Percentiles rank a stretch among this genome's conserved stretches.
phyloP scores from a whole-genome alignment of 1,140 invertebrate genomes.

The Cyphomyrmex costatus region DNA sequence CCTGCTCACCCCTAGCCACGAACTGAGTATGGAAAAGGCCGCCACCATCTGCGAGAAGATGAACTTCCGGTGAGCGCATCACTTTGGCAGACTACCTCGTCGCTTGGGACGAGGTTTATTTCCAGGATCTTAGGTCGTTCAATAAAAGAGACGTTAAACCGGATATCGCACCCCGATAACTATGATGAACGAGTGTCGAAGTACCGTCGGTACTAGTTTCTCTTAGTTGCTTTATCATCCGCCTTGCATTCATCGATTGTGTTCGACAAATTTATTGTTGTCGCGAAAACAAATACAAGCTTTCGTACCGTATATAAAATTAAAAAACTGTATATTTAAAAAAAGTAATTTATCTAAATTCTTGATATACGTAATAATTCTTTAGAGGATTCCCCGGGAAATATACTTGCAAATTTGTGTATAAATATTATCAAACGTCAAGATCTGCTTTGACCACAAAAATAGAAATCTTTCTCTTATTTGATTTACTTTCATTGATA shows the following conservation, averaged over 20 bases:
- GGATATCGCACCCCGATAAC: conserved; percentile 6
- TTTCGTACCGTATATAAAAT: not conserved
- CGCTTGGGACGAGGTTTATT: conserved; percentile 14
- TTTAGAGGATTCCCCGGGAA: not conserved
- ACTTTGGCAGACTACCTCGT: conserved; percentile 14
- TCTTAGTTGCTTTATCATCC: conserved; percentile 30
- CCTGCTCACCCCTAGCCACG: conserved; percentile 93
- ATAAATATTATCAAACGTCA: not conserved
- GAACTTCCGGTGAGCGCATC: conserved; percentile 88
- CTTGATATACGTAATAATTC: not conserved
- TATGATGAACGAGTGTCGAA: conserved; percentile 34
- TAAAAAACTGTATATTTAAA: not conserved
- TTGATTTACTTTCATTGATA: no score
- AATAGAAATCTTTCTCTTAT: no score
- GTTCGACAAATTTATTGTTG: not conserved
- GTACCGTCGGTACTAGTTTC: conserved; percentile 18
- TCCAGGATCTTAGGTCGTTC: conserved; percentile 12
- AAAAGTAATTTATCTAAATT: conserved; percentile 6
- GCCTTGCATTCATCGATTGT: not conserved
- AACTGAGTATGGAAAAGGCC: conserved; percentile 93
- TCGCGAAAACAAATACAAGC: conserved; percentile 1
- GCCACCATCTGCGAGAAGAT: conserved; percentile 95
- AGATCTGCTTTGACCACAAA: no score
- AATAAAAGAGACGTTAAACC: conserved; percentile 20
- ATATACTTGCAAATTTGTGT: no score